These are phyloP conservation scores for Habroteleia sp. DNA, from an alignment of 2,888 invertebrate species.

Conservation along the genomic window DNA sequence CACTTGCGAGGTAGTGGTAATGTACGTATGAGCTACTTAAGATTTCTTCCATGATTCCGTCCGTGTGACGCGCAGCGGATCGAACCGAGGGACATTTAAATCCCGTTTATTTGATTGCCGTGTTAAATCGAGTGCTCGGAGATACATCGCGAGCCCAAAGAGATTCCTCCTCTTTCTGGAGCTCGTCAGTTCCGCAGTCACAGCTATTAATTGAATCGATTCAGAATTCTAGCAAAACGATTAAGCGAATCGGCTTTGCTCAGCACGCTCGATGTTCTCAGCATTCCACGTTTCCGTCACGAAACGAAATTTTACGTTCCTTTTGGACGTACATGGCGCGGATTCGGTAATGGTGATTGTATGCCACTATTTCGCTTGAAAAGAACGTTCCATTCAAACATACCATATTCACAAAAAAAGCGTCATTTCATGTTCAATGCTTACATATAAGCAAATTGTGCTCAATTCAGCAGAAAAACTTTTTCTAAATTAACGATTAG, in stretches of 20 bases:
- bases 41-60: slow-evolving; percentile 35
- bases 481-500: no score
- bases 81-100: slow-evolving; percentile 49
- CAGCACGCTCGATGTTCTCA: slow-evolving; percentile 42
- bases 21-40: slow-evolving; percentile 24
- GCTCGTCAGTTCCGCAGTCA: slow-evolving; percentile 31
- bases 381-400: slow-evolving; percentile 32
- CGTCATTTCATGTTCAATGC: slow-evolving; percentile 16
- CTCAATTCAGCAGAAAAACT: slow-evolving; percentile 18
- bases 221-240: slow-evolving; percentile 49
- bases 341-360: slow-evolving; percentile 52
- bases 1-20: neutral
- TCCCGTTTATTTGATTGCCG: slow-evolving; percentile 62
- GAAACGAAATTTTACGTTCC: slow-evolving; percentile 44
- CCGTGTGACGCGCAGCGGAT: slow-evolving; percentile 6
- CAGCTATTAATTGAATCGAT: slow-evolving; percentile 64
- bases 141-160: slow-evolving; percentile 34
- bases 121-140: slow-evolving; percentile 56
- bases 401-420: slow-evolving; percentile 28
- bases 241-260: slow-evolving; percentile 58
- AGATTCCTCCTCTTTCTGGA: slow-evolving; percentile 28
- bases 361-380: slow-evolving; percentile 33
- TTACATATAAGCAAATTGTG: slow-evolving; percentile 19
- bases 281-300: slow-evolving; percentile 20
- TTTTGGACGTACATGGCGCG: slow-evolving; percentile 32